phyloP scores from a whole-genome alignment of 2,888 invertebrate genomes.

The Lochmaea capreae region DNA sequence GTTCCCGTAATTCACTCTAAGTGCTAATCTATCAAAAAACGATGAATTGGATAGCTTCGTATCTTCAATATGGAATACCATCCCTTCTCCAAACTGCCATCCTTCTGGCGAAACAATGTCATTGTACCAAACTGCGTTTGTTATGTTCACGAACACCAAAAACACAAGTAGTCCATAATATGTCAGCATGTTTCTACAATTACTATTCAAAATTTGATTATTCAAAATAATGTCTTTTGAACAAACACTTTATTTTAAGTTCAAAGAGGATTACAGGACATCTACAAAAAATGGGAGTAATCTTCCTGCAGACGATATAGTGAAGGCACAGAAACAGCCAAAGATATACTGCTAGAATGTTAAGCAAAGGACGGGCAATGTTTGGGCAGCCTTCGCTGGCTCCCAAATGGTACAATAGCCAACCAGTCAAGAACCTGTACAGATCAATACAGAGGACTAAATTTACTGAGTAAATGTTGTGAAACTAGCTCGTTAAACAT shows the following conservation, averaged over 20 bases:
- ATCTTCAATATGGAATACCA: constrained; percentile 55
- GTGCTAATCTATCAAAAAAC: constrained; percentile 68
- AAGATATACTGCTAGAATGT: too few species aligned
- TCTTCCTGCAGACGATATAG: too few species aligned
- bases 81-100: constrained; percentile 54
- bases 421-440: too few species aligned
- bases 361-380: too few species aligned
- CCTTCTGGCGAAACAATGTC: constrained; percentile 55
- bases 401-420: too few species aligned
- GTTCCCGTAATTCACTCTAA: constrained; percentile 70
- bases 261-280: not conserved
- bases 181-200: constrained; percentile 37
- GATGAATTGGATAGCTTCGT: constrained; percentile 57
- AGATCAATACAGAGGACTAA: too few species aligned
- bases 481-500: too few species aligned
- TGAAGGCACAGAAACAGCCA: too few species aligned
- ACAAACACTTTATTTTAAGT: constrained; percentile 2
- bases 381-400: too few species aligned
- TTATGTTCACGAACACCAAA: constrained; percentile 37
- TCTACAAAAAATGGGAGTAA: too few species aligned
- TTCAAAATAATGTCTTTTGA: not conserved
- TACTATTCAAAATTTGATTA: not conserved
- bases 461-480: too few species aligned
- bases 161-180: constrained; percentile 51
- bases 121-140: constrained; percentile 51